These are phyloP conservation scores for Cisticola juncidis DNA, from an alignment of 2,113 vertebrate species.

Conservation along the genomic window DNA sequence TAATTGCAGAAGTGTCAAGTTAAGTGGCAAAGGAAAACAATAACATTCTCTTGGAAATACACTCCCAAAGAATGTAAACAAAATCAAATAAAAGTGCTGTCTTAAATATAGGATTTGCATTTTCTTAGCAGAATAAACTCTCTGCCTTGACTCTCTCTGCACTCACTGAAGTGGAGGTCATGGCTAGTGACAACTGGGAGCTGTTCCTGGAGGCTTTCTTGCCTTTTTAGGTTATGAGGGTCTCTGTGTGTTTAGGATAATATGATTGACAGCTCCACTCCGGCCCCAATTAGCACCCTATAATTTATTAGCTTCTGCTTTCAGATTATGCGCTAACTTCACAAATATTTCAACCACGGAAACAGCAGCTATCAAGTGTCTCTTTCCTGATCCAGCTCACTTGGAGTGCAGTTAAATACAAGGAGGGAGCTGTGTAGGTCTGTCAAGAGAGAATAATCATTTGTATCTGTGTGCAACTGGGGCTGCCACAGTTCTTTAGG, in stretches of 20 bases:
- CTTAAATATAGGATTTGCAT: background rate
- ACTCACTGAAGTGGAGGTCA: constrained; percentile 72
- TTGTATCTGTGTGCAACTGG: constrained; percentile 55
- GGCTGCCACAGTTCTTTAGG: background rate
- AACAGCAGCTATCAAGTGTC: constrained; percentile 84
- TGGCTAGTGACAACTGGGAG: constrained; percentile 77
- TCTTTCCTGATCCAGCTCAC: constrained; percentile 73
- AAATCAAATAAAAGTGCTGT: background rate
- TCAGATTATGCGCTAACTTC: constrained; percentile 88
- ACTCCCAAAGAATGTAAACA: background rate
- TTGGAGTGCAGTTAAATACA: constrained; percentile 69
- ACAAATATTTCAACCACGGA: constrained; percentile 87
- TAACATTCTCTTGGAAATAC: background rate
- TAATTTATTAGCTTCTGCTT: constrained; percentile 89
- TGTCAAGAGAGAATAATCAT: constrained; percentile 77
- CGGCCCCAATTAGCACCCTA: constrained; percentile 86
- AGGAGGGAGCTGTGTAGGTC: constrained; percentile 70
- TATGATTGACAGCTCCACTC: constrained; percentile 81
- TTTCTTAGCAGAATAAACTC: constrained; percentile 43
- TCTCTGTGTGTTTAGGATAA: constrained; percentile 80
- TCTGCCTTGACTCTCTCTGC: constrained; percentile 32
- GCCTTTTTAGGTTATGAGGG: constrained; percentile 87
- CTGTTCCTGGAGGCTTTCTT: constrained; percentile 74
- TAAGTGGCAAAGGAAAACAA: background rate
- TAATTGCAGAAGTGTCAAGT: background rate